Evolutionary conservation across 2,113 vertebrate species (phyloP), one percentile per base, ranked within the genome.

Genomic region (Melanocharis versteri): DNA sequence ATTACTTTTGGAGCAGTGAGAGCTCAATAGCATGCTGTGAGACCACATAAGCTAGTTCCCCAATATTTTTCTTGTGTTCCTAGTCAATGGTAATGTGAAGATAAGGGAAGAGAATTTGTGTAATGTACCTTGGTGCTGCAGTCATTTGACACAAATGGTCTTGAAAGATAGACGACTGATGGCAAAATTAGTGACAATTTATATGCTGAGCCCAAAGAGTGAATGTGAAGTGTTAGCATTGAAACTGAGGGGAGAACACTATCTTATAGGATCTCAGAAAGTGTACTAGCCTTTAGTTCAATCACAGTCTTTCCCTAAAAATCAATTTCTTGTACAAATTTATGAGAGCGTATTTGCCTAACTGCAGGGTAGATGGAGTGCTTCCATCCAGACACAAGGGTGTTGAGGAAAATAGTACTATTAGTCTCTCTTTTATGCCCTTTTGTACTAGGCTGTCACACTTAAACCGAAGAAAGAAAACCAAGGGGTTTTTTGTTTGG

Each of bases 401-500:
- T 54, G 14, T 9, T 35, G 28, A 68, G 31, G 21, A 40, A 57
- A 57, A 50, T 2, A 40, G 6, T 39, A 27, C 7, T 39, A 7
- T 45, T 48, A n/a, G 7, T 51, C 3, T 27, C 10, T 62, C 15
- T 24, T 71, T 70, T 31, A 65, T 39, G 21, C 7, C 10, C 7
- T 65, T 83, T 56, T 92, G 5, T 80, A 24, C 18, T 75, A 11
- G 42, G 3, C 9, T 15, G 1, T 60, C 13, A 16, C 27, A 65
- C 28, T 26, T 54, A 48, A 75, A 45, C 4, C 31, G 15, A 28
- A 37, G 45, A 44, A 40, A 65, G 5, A 66, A 61, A 75, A 50
- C 0, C 14, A 13, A 44, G 60, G 17, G 1, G 0, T 1, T 40
- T 39, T 73, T 54, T 53, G 13, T 8, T 68, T 54, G 3, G 1